Conservation (phyloP, 2,888 invertebrate species). For the Nephrotoma appendiculata region DNA sequence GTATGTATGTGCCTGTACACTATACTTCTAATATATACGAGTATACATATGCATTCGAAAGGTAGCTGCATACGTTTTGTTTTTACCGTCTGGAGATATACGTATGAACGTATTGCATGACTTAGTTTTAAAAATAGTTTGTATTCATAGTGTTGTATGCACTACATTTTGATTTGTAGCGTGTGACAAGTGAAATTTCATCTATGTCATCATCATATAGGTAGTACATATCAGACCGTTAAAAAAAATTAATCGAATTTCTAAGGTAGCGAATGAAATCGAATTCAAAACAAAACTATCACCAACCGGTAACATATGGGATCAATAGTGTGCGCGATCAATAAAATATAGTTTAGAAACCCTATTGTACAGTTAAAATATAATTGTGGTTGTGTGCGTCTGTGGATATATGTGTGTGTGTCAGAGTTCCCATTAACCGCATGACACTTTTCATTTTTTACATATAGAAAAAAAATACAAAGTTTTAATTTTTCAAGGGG, state of each 20-base stretch:
- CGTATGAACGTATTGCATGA: not conserved
- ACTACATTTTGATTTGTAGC: not conserved
- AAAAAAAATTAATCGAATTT: not conserved
- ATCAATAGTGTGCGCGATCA: not conserved
- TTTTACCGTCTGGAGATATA: not conserved
- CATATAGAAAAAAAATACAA: not conserved
- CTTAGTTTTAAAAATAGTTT: not conserved
- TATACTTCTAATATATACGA: not conserved
- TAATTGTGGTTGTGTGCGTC: not conserved
- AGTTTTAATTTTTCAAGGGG: not conserved
- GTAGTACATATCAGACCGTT: not conserved
- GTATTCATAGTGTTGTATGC: not conserved
- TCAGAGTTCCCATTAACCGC: not conserved
- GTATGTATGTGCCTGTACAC: not conserved
- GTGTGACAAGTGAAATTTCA: not conserved
- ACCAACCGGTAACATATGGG: not conserved
- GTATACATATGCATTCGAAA: not conserved
- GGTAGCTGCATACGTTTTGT: not conserved
- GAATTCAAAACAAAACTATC: not conserved
- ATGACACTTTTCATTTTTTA: not conserved
- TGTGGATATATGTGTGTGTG: not conserved
- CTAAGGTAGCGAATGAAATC: not conserved
- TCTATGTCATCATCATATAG: not conserved
- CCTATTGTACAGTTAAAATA: not conserved
- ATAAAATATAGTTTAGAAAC: not conserved